phyloP scores from a whole-genome alignment of 2,888 invertebrate genomes.

The Cataglyphis livida region DNA sequence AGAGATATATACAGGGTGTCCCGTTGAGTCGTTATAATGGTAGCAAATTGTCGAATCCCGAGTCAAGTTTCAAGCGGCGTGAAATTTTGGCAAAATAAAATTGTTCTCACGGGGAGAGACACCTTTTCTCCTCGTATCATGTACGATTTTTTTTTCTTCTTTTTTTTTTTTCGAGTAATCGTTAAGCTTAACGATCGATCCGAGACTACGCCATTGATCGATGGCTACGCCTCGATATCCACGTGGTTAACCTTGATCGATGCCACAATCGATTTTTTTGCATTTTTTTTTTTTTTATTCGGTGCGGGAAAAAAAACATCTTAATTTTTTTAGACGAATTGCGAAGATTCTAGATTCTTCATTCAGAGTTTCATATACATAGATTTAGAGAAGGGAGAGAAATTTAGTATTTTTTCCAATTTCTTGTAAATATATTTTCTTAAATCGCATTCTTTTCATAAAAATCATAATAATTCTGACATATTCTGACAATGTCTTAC shows the following conservation, averaged over 20 bases:
- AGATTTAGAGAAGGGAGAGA: neutral
- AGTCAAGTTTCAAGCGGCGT: neutral
- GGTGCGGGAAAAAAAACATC: conserved; percentile 46
- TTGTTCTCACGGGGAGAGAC: neutral
- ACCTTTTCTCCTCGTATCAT: neutral
- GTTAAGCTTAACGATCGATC: conserved; percentile 59
- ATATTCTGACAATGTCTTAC: neutral
- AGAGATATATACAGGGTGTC: conserved; percentile 42
- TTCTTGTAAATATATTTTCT: neutral
- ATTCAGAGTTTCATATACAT: conserved; percentile 1
- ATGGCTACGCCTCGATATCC: conserved; percentile 63
- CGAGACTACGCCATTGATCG: conserved; percentile 65
- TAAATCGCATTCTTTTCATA: neutral
- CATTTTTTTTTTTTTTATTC: conserved; percentile 61
- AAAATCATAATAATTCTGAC: neutral
- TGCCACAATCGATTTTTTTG: conserved; percentile 71
- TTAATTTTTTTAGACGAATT: neutral
- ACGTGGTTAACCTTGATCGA: conserved; percentile 73
- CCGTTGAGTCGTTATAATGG: conserved; percentile 27
- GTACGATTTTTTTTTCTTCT: neutral
- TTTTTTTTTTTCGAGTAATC: conserved; percentile 28
- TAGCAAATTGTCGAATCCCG: neutral
- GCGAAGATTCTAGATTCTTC: neutral
- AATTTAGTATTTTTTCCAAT: neutral
- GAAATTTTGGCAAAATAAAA: conserved; percentile 10